phyloP scores from a whole-genome alignment of 2,888 invertebrate species.

The Pimpla rufipes region DNA sequence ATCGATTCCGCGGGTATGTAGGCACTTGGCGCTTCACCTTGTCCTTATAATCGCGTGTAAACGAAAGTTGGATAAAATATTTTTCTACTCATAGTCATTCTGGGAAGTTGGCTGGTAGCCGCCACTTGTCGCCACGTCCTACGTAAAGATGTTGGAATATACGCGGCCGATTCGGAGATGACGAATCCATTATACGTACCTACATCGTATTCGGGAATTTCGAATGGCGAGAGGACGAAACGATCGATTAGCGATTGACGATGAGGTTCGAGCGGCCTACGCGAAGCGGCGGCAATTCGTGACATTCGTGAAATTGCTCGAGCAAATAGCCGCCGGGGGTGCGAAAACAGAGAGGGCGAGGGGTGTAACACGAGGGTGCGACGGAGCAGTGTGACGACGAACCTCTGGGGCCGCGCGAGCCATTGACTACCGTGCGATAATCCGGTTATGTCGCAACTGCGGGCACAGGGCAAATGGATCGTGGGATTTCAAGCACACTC shows the following conservation, averaged over 20 bases:
- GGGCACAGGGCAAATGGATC: slow-evolving; percentile 51
- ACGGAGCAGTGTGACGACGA: not conserved
- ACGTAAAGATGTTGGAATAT: too few species aligned
- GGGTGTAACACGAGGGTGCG: not conserved
- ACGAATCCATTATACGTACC: slow-evolving; percentile 10
- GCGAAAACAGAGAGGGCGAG: slow-evolving; percentile 38
- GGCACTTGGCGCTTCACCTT: too few species aligned
- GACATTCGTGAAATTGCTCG: slow-evolving; percentile 69
- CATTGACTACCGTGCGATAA: slow-evolving; percentile 68
- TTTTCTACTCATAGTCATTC: too few species aligned
- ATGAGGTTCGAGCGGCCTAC: slow-evolving; percentile 28
- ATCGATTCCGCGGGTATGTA: too few species aligned
- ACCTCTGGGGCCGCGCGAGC: slow-evolving; percentile 38
- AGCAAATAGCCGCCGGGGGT: slow-evolving; percentile 67
- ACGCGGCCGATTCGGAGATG: not conserved
- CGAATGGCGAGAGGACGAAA: slow-evolving; percentile 32
- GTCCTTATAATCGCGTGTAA: too few species aligned
- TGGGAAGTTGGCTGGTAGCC: too few species aligned
- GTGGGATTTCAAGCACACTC: slow-evolving; percentile 45
- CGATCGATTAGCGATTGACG: slow-evolving; percentile 31
- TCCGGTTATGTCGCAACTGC: slow-evolving; percentile 62
- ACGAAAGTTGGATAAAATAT: too few species aligned
- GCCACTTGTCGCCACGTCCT: too few species aligned
- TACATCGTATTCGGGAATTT: slow-evolving; percentile 18
- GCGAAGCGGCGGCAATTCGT: slow-evolving; percentile 65